A percentile compares a stretch with the other conserved stretches of the same genome.
Conservation (phyloP, 2,113 vertebrate species). For the Myrmophylax atrothorax region DNA sequence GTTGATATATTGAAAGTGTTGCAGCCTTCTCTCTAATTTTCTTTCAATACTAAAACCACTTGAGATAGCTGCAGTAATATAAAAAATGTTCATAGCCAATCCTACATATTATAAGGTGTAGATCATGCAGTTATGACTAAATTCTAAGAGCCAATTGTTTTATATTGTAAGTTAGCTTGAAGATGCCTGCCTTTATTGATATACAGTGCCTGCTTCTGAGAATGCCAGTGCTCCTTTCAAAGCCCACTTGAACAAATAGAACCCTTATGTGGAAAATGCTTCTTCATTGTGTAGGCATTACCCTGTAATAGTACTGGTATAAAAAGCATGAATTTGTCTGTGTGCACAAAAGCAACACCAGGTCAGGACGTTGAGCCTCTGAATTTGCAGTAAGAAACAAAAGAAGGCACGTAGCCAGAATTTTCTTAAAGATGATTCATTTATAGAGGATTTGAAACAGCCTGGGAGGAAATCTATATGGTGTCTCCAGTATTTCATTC, state of each 20-base stretch:
- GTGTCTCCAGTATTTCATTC: not conserved
- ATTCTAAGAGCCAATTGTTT: not conserved
- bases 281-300: not conserved
- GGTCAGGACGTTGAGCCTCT: not conserved
- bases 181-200: not conserved
- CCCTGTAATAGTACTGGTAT: not conserved
- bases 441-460: not conserved
- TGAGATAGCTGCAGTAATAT: not conserved
- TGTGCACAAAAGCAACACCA: not conserved
- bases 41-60: not conserved
- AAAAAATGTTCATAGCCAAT: not conserved
- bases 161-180: not conserved
- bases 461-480: not conserved
- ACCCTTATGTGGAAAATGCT: not conserved
- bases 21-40: not conserved
- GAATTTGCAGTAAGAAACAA: not conserved
- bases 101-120: not conserved
- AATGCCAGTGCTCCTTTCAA: not conserved
- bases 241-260: not conserved
- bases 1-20: not conserved
- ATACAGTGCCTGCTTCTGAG: not conserved
- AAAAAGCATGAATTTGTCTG: not conserved
- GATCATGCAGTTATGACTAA: not conserved
- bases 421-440: not conserved
- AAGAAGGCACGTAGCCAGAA: not conserved